Base-by-base conservation (phyloP, 1,140 invertebrate species). In the Camponotus floridanus region DNA sequence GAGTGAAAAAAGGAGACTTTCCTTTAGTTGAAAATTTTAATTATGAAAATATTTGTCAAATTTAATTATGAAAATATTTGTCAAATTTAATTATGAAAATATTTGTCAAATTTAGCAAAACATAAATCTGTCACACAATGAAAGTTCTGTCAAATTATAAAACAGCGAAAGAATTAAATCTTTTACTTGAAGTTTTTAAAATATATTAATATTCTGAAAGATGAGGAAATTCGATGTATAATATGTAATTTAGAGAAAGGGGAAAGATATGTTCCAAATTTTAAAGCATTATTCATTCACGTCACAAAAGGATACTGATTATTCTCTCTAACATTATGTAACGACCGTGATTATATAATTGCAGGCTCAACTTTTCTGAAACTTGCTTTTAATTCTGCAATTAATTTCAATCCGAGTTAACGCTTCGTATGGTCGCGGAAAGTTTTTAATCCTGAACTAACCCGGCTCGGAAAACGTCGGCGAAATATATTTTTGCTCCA, bases 351-450 rank as follows among this genome's bases (percentile, higher is more conserved):
- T 62, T 73, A 61, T 8, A 48, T 83, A 83, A 83, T 39, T 73
- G 39, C 31, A 33, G 18, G 67, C 33, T 73, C 67, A 73, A 83
- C 68, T 83, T 83, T 51, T 62, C 55, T 36, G 39, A 83, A 73
- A 74, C 55, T 83, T 83, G 2, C 31, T 61, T 73, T 61, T 83
- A 83, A 83, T 74, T 83, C 39, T 61, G 57, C 68, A 74, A 83
- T 83, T 83, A 74, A 55, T 83, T 83, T 81, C 67, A 83, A 74
- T 83, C 57, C 13, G 68, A 83, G 70, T 74, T 83, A 83, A 74
- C 67, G 79, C 68, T 83, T 73, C 57, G 79, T 45, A 83, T 61
- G 79, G 55, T 62, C 55, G 36, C 26, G 55, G 31, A 73, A 61
- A 83, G 68, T 83, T 81, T 26, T 83, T 74, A 83, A 61, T 74